Evolutionary conservation across 2,797 vertebrate genomes (phyloP), one percentile per base, ranked within the genome.

Genomic region (Thalassophryne amazonica): DNA sequence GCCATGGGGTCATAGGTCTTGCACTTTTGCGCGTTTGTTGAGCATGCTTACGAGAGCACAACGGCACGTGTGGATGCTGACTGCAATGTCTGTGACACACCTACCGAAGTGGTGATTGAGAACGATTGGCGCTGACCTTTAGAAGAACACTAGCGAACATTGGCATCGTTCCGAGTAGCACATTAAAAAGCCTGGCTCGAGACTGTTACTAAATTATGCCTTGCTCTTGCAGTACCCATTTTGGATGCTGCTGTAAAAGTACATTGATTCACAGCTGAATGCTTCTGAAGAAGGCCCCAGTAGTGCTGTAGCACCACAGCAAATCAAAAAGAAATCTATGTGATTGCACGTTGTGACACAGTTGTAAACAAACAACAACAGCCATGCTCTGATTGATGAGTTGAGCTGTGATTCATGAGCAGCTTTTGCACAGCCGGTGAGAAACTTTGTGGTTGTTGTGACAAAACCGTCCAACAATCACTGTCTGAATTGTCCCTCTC

Each of bases 51-150:
- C 6, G 3, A 13, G 31, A 47, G 19, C 35, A 21, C 13, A 40
- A 37, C 15, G 13, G 10, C 7, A 23, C 19, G 15, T 58, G 24
- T 23, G 22, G 33, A 36, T 51, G 56, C 32, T 54, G 41, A 73
- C 38, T 53, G 45, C 49, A 65, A 68, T 76, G 65, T 80, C 60
- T 76, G 70, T 74, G 60, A 75, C 45, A 74, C 69, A 69, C 31
- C 51, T 57, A 42, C 52, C 4, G 31, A 60, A 65, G 41, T 34
- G 6, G 37, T 55, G 77, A 78, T 64, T 65, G 60, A 71, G 47
- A 74, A 63, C 45, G 5, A 70, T 78, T 78, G 69, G 45, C 60
- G 10, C 51, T 78, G 80, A 85, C 82, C 82, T 84, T 86, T 80
- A 53, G 60, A 54, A 70, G 56, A 60, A 59, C 1, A 21, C 64